phyloP scores from a whole-genome alignment of 2,888 invertebrate species.

The Ormyrus thymus region DNA sequence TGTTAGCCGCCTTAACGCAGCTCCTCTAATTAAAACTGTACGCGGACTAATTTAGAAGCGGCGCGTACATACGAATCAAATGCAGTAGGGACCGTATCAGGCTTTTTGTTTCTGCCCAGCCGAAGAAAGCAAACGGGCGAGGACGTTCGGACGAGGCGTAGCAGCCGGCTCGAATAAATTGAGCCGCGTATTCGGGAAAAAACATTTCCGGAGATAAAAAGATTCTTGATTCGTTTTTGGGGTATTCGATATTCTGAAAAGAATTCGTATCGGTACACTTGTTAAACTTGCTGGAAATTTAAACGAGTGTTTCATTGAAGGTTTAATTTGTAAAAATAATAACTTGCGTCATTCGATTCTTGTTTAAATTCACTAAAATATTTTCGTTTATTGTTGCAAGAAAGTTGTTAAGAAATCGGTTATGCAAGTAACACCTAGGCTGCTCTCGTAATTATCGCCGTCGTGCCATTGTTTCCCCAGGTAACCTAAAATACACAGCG shows the following conservation, averaged over 20 bases:
- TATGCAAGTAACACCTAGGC: no score
- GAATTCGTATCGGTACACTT: not conserved
- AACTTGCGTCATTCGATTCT: no score
- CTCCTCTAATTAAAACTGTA: conserved; percentile 16
- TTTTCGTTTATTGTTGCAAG: no score
- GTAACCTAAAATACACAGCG: no score
- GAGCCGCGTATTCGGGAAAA: not conserved
- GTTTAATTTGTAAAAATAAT: not conserved
- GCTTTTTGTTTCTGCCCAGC: conserved; percentile 11
- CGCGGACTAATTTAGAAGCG: conserved; percentile 28
- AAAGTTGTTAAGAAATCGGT: no score
- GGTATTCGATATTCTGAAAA: not conserved
- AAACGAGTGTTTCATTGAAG: not conserved
- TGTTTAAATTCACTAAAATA: no score
- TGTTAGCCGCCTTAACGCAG: conserved; percentile 1
- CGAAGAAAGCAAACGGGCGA: conserved; percentile 25
- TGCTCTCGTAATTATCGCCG: no score
- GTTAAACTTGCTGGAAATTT: not conserved
- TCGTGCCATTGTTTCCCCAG: no score
- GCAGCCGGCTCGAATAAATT: conserved; percentile 8
- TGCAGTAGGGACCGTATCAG: not conserved
- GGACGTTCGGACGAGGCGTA: conserved; percentile 14
- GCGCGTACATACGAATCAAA: conserved; percentile 1
- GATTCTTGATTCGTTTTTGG: no score
- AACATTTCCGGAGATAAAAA: not conserved